Evolutionary conservation across 2,888 invertebrate species (phyloP).

Genomic region (Mesorhabditis spiculigera): DNA sequence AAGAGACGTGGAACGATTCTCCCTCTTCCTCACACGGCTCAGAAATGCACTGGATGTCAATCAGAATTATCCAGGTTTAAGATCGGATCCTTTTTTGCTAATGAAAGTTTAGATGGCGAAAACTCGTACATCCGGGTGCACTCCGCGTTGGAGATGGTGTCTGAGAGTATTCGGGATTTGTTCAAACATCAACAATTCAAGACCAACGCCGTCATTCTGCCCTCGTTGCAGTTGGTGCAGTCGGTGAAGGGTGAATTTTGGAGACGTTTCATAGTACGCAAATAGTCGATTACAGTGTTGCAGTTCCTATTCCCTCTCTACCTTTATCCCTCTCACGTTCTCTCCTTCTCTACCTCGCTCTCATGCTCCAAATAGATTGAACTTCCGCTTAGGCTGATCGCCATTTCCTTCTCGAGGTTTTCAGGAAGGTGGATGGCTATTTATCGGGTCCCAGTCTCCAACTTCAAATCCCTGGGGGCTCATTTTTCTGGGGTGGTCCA

Average conservation of each 20-base stretch:
- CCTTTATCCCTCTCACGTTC: conserved; percentile 9
- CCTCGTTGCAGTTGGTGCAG: conserved; percentile 37
- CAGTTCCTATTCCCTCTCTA: conserved; percentile 9
- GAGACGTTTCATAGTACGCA: no score
- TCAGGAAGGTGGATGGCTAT: no score
- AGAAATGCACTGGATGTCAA: conserved; percentile 38
- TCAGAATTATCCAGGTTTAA: conserved; percentile 38
- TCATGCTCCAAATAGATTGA: conserved; percentile 22
- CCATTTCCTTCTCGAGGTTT: conserved; percentile 7
- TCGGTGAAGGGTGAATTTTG: conserved; percentile 29
- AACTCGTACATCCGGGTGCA: conserved; percentile 51
- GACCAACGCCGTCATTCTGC: conserved; percentile 34
- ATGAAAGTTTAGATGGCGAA: conserved; percentile 36
- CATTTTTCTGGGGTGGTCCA: no score
- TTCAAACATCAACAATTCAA: conserved; percentile 43
- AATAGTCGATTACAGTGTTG: no score
- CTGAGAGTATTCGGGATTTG: conserved; percentile 52
- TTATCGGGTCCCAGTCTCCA: no score
- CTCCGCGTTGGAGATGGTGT: conserved; percentile 52
- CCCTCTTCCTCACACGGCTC: conserved; percentile 42
- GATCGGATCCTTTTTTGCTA: no score
- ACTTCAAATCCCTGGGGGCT: no score
- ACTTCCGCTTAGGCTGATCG: conserved; percentile 20
- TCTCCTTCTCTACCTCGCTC: conserved; percentile 16
- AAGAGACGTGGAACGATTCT: conserved; percentile 50